phyloP scores from a whole-genome alignment of 30 jellyfish, hydroid and myxozoan species.

The Clytia hemisphaerica region DNA sequence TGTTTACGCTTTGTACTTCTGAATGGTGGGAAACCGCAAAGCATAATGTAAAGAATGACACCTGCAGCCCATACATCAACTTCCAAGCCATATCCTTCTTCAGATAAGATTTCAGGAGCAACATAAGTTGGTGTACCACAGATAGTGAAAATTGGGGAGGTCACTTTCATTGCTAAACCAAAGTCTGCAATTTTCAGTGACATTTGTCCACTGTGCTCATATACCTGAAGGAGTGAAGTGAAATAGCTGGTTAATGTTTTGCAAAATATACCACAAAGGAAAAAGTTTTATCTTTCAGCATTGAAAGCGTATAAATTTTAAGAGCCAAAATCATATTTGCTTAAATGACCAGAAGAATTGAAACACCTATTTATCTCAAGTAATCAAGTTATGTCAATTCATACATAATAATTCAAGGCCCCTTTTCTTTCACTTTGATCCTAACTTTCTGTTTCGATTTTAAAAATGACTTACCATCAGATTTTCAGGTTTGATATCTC shows the following conservation, averaged over 20 bases:
- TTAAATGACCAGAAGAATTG: too few relatives aligned
- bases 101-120: conserved; percentile 94
- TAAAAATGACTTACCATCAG: conserved; percentile 93
- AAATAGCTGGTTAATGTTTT: background rate
- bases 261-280: too few relatives aligned
- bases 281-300: too few relatives aligned
- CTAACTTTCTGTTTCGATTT: too few relatives aligned
- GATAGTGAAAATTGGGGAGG: conserved; percentile 79
- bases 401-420: background rate
- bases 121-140: conserved; percentile 99
- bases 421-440: background rate
- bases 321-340: too few relatives aligned
- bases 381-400: too few relatives aligned
- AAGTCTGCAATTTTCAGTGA: conserved; percentile 80
- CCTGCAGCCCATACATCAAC: conserved; percentile 99
- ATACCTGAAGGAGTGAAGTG: conserved; percentile 20
- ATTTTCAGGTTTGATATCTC: conserved; percentile 96
- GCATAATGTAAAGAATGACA: conserved; percentile 88
- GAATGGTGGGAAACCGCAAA: conserved; percentile 98
- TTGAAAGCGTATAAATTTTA: too few relatives aligned
- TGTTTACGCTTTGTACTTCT: conserved; percentile 87
- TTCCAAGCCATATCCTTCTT: conserved; percentile 88
- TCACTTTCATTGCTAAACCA: conserved; percentile 97
- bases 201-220: conserved; percentile 50
- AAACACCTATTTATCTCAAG: too few relatives aligned